Base-by-base conservation (phyloP, 2,888 invertebrate species). In the Calephelis perditalis region DNA sequence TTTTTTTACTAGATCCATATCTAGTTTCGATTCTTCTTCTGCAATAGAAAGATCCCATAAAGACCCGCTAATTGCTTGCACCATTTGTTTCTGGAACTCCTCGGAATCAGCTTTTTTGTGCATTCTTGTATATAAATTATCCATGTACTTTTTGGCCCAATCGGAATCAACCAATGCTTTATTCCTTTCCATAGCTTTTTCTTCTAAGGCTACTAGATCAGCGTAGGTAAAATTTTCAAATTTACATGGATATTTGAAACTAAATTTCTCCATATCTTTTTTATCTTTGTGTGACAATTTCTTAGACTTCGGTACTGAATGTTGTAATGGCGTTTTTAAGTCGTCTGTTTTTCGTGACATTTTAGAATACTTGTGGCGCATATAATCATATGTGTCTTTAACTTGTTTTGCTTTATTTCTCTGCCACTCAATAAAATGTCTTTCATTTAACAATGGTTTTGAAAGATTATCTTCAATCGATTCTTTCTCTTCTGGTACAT, bases 401-500 rank as follows among this genome's bases (percentile, higher is more conserved):
- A 92, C 76, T 68, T 84, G 75, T 46, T 83, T 73, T 5, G 84
- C 74, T 73, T 92, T 91, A 65, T 88, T 86, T 70, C 81, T 89
- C 71, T 93, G 91, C 93, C 93, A 93, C 63, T 92, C 87, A 52
- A 93, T 86, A 56, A 92, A 86, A 65, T 91, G 86, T 65, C 81
- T 81, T 64, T 90, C 89, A 62, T 86, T 82, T 1, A 86, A 64
- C 61, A 93, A 73, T 5, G 91, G 89, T 56, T 75, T 82, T 0
- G 91, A 85, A 2, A 89, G 76, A 59, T 86, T 77, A 56, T 91
- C 86, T 3, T 83, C 78, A 64, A 82, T 73, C 52, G 81, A 76
- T 56, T 80, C 78, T 58, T 75, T 68, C 63, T 80, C 73, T 64
- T 83, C 81, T 46, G 78, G 68, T 12, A 86, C 77, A 70, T 72